phyloP scores from a whole-genome alignment of 2,797 vertebrate species.

The Vespertilio murinus region DNA sequence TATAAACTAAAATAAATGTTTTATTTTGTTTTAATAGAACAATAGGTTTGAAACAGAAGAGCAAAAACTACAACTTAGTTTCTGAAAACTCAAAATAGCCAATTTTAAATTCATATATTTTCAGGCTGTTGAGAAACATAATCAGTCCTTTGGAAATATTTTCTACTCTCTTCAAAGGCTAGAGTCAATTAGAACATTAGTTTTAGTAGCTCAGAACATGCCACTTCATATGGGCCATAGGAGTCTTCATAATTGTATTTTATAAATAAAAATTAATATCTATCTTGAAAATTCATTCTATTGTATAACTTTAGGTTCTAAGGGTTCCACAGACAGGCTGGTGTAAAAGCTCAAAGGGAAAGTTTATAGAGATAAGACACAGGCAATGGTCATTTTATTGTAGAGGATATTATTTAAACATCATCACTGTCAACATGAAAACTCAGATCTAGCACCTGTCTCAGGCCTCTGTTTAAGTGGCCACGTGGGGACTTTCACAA shows the following conservation, averaged over 20 bases:
- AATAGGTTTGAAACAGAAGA: neutral
- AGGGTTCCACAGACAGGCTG: neutral
- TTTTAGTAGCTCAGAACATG: neutral
- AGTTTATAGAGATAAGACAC: neutral
- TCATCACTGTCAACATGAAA: neutral
- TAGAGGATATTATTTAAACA: neutral
- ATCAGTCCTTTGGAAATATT: neutral
- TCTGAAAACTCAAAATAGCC: neutral
- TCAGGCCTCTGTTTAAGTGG: neutral
- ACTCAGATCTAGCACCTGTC: neutral
- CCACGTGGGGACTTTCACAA: neutral
- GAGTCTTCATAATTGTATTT: neutral
- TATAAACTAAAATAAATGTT: constrained; percentile 2
- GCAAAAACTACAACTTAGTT: neutral
- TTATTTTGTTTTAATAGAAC: neutral
- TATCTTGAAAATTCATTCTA: neutral
- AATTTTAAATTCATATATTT: neutral
- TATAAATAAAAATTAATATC: neutral
- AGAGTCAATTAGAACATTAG: neutral
- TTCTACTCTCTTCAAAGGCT: neutral
- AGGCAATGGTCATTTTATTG: neutral
- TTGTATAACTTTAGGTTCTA: neutral
- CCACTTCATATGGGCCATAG: neutral
- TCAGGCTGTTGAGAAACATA: neutral
- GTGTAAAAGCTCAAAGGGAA: neutral